Conservation (phyloP, 2,888 invertebrate genomes). For the Luperina nickerlii region DNA sequence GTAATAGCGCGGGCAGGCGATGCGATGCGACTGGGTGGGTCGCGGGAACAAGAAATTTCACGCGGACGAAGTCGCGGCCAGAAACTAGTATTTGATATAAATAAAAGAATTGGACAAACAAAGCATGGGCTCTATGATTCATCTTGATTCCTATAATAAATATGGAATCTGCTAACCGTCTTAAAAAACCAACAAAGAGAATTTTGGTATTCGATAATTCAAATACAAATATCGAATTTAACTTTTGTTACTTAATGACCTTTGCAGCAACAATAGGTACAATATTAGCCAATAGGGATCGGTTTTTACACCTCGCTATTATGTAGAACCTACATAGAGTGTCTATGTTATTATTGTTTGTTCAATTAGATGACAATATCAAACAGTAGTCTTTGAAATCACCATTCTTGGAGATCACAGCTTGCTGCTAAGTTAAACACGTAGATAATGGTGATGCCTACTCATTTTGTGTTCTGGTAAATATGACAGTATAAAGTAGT, state of each 20-base stretch:
- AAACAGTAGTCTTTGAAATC: slow-evolving; percentile 30
- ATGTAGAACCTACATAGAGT: slow-evolving; percentile 19
- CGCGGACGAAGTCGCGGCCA: too few relatives aligned
- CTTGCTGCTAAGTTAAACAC: slow-evolving; percentile 35
- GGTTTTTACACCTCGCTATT: slow-evolving; percentile 37
- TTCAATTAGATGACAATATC: slow-evolving; percentile 43
- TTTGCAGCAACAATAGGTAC: slow-evolving; percentile 16
- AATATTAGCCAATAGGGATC: slow-evolving; percentile 13
- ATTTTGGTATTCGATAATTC: slow-evolving; percentile 26
- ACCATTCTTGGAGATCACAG: slow-evolving; percentile 49
- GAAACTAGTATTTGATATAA: too few relatives aligned
- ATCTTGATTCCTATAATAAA: not conserved
- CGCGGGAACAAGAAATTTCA: too few relatives aligned
- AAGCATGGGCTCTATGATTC: not conserved
- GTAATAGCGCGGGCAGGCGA: too few relatives aligned
- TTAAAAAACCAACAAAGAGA: not conserved
- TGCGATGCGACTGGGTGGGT: too few relatives aligned
- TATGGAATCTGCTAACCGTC: not conserved
- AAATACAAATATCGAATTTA: slow-evolving; percentile 18
- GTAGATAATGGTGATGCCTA: slow-evolving; percentile 6
- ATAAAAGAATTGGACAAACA: not conserved
- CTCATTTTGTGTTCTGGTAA: slow-evolving; percentile 1
- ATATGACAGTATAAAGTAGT: not conserved
- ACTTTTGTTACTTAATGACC: not conserved
- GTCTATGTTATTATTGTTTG: slow-evolving; percentile 34